Evolutionary conservation across 2,888 invertebrate species (phyloP).

Genomic region (Cheilosia vernalis): DNA sequence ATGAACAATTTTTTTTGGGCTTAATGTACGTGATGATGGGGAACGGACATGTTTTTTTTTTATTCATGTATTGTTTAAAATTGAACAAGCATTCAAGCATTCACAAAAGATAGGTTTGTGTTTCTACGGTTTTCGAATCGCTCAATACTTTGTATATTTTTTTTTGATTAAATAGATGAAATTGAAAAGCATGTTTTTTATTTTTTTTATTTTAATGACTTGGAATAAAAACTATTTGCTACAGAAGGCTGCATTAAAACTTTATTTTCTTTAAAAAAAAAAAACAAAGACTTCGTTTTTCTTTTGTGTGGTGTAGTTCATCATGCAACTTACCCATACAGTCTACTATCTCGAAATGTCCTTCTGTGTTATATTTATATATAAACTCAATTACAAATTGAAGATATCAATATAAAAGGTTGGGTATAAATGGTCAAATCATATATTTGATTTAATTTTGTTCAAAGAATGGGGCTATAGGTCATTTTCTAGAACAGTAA

Average conservation of each 20-base stretch:
- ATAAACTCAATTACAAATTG: constrained; percentile 75
- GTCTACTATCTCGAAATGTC: constrained; percentile 95
- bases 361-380: constrained; percentile 85
- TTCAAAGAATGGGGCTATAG: constrained; percentile 17
- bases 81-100: constrained; percentile 74
- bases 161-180: constrained; percentile 76
- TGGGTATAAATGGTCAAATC: constrained; percentile 56
- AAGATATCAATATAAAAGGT: constrained; percentile 64
- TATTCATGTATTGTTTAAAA: constrained; percentile 53
- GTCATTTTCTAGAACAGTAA: constrained; percentile 77
- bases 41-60: constrained; percentile 35
- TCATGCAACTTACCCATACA: constrained; percentile 89
- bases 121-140: constrained; percentile 70
- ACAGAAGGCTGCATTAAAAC: constrained; percentile 67
- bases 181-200: constrained; percentile 79
- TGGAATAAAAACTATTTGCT: constrained; percentile 70
- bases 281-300: constrained; percentile 77
- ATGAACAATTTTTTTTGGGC: constrained; percentile 45
- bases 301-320: constrained; percentile 77
- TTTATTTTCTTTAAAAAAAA: constrained; percentile 65
- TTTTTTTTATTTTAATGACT: constrained; percentile 75
- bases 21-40: constrained; percentile 50
- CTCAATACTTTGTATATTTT: constrained; percentile 47
- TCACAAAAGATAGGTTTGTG: constrained; percentile 65
- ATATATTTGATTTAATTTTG: constrained; percentile 49